A percentile compares a stretch with the other conserved stretches of the same genome.
Evolutionary conservation across 2,888 invertebrate genomes (phyloP).

Genomic region (Ctena decussata): DNA sequence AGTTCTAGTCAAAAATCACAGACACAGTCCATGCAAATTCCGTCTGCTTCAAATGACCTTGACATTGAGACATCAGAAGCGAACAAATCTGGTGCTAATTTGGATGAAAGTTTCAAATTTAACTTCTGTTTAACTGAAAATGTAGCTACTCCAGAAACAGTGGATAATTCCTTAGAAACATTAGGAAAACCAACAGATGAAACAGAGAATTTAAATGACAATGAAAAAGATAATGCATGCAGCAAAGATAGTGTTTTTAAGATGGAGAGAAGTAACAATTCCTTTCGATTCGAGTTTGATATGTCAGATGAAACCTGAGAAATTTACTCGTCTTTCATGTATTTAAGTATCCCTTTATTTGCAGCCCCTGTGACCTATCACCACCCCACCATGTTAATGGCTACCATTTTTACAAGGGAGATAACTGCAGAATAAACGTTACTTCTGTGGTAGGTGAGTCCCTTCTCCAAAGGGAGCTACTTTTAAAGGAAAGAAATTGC

Average conservation of each 20-base stretch:
- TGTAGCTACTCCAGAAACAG: too few relatives aligned
- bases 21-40: neutral
- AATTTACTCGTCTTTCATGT: neutral
- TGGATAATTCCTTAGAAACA: neutral
- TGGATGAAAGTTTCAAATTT: conserved; percentile 47
- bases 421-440: too few relatives aligned
- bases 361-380: too few relatives aligned
- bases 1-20: conserved; percentile 36
- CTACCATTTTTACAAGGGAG: too few relatives aligned
- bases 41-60: neutral
- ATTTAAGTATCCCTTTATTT: too few relatives aligned
- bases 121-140: conserved; percentile 35
- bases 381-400: too few relatives aligned
- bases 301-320: conserved; percentile 31
- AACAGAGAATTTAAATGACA: neutral
- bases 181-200: neutral
- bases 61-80: neutral
- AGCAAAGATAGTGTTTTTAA: neutral
- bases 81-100: conserved; percentile 2
- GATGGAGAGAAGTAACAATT: conserved; percentile 63
- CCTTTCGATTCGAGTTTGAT: conserved; percentile 65
- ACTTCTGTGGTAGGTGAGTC: too few relatives aligned
- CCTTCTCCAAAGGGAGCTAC: too few relatives aligned
- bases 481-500: too few relatives aligned
- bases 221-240: neutral